A percentile compares a stretch with the other conserved stretches of the same genome.
Conservation (phyloP, 2,797 vertebrate species). For the Paramormyrops hopkinsi region DNA sequence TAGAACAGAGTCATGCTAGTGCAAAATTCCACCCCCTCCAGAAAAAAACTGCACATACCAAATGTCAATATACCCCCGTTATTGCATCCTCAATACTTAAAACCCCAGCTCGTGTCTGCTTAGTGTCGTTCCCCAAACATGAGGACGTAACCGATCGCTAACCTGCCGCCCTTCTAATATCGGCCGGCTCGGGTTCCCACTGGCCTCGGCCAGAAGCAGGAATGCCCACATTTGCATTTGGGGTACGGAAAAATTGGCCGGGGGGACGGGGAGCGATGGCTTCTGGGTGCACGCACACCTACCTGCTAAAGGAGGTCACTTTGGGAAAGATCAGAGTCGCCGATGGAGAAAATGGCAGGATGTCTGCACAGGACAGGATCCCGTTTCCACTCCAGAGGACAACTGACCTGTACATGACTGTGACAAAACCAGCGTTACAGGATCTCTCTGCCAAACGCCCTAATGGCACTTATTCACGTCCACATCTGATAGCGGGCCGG, state of each 20-base stretch:
- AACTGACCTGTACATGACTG: constrained; percentile 59
- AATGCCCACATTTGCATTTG: background rate
- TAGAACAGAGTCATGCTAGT: background rate
- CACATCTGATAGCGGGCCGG: background rate
- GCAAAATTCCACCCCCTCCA: background rate
- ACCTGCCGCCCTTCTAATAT: background rate
- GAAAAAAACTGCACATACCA: background rate
- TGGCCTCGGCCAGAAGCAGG: background rate
- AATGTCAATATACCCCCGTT: background rate
- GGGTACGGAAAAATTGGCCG: background rate
- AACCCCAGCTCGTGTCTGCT: background rate
- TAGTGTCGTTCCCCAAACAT: background rate
- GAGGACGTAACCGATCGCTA: background rate
- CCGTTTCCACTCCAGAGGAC: constrained; percentile 40
- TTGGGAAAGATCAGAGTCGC: constrained; percentile 55
- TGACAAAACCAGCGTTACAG: constrained; percentile 20
- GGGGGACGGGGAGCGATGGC: background rate
- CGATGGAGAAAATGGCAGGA: constrained; percentile 54
- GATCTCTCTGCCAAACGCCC: background rate
- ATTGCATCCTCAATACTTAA: background rate
- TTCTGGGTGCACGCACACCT: background rate
- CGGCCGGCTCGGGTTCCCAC: background rate
- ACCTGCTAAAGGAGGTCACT: constrained; percentile 54
- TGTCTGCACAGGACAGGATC: constrained; percentile 52
- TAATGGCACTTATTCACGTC: background rate